Evolutionary conservation across 2,113 vertebrate genomes (phyloP).

Genomic region (Uropsilus gracilis): DNA sequence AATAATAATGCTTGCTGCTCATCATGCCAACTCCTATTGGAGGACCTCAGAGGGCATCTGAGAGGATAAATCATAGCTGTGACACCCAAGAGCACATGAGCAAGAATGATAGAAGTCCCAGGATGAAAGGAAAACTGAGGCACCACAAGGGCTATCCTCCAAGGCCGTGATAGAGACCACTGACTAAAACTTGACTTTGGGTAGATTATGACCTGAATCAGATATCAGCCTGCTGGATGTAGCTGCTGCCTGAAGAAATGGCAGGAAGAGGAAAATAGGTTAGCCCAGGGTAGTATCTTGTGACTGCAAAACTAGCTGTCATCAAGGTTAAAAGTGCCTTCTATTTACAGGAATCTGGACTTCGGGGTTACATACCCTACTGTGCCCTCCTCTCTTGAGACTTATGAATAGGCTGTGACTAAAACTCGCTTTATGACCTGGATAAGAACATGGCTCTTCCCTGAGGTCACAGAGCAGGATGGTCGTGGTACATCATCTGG

Average conservation of each 20-base stretch:
- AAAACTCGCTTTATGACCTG: not conserved
- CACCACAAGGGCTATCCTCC: not conserved
- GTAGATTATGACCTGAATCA: not conserved
- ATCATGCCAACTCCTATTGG: conserved; percentile 18
- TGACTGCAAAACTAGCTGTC: not conserved
- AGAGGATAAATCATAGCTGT: not conserved
- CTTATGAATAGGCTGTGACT: not conserved
- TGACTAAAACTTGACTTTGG: not conserved
- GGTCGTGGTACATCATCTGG: not conserved
- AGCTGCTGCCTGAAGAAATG: not conserved
- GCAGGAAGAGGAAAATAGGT: not conserved
- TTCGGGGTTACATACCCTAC: not conserved
- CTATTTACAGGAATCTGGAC: not conserved
- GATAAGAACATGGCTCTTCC: not conserved
- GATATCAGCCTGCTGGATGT: not conserved
- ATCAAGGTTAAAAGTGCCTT: not conserved
- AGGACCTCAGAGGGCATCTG: conserved; percentile 25
- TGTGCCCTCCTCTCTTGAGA: not conserved
- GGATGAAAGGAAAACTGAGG: conserved; percentile 57
- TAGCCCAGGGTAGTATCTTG: not conserved
- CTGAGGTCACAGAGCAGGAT: not conserved
- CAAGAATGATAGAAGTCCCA: not conserved
- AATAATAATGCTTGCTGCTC: conserved; percentile 70
- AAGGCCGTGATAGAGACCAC: not conserved
- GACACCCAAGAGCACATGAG: not conserved